Percentiles rank a stretch among this genome's conserved stretches.
These are phyloP conservation scores for Chaetophractus vellerosus DNA, from an alignment of 2,797 vertebrate species.

Conservation along the genomic window DNA sequence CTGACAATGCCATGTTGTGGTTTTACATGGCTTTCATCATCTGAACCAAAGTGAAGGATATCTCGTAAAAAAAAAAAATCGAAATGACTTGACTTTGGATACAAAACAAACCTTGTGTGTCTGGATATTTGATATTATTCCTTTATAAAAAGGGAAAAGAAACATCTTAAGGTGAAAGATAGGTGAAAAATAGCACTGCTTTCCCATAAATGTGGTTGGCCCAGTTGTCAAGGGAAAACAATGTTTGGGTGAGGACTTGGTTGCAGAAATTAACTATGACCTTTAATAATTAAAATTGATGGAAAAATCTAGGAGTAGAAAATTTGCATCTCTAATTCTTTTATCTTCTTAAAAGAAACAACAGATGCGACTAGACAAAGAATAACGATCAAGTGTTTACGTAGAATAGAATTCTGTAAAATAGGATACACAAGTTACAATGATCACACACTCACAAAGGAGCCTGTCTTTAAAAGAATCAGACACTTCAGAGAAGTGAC, in stretches of 20 bases:
- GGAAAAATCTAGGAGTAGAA: neutral
- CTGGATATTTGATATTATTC: neutral
- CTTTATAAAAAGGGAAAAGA: neutral
- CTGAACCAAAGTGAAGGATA: neutral
- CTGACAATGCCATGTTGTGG: neutral
- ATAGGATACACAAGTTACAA: neutral
- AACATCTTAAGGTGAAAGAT: constrained; percentile 6
- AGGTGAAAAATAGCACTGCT: neutral
- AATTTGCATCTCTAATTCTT: neutral
- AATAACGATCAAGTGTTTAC: neutral
- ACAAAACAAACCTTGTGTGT: neutral
- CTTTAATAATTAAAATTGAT: neutral
- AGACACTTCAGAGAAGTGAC: neutral
- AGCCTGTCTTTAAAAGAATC: neutral
- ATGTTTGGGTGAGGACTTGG: neutral
- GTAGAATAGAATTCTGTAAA: neutral
- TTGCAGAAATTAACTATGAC: neutral
- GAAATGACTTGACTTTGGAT: constrained; percentile 17
- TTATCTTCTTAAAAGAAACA: constrained; percentile 23
- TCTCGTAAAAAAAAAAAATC: neutral
- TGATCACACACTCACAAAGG: constrained; percentile 24
- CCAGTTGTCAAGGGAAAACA: neutral
- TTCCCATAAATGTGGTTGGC: neutral
- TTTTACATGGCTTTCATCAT: neutral
- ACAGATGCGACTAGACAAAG: neutral